A percentile compares a stretch with the other conserved stretches of the same genome.
These are phyloP conservation scores for Trogon surrucura DNA, from an alignment of 2,113 vertebrate species.

Conservation along the genomic window DNA sequence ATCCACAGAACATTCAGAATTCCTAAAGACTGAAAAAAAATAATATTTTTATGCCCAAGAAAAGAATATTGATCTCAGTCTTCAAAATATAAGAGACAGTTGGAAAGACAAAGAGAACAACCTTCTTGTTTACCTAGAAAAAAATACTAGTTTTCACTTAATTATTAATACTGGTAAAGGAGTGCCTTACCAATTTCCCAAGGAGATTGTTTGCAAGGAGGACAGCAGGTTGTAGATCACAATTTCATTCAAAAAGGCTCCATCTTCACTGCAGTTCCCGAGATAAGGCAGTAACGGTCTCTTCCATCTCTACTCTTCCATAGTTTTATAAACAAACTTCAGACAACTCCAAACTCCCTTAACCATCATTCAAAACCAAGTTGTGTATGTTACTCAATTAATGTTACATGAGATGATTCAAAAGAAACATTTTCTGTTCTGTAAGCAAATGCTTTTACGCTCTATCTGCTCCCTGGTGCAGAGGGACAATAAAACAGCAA, in stretches of 20 bases:
- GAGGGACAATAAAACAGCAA: conserved; percentile 1
- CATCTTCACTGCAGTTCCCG: background rate
- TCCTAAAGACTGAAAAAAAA: background rate
- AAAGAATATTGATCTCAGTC: background rate
- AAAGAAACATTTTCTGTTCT: background rate
- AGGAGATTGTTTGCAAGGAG: background rate
- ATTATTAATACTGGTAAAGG: background rate
- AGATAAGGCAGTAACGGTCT: background rate
- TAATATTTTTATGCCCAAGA: background rate
- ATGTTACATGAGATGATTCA: background rate
- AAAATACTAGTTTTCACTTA: background rate
- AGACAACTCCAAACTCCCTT: background rate
- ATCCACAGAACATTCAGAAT: background rate
- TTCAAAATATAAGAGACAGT: background rate
- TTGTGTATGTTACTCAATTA: background rate
- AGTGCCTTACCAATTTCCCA: background rate
- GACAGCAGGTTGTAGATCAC: background rate
- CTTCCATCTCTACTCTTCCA: background rate
- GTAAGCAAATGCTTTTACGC: background rate
- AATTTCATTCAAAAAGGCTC: background rate
- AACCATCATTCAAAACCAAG: background rate
- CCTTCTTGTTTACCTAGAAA: background rate
- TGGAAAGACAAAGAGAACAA: background rate
- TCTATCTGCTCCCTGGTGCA: background rate
- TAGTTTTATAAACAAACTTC: background rate